Conservation (phyloP, 2,113 vertebrate species). For the Gorilla gorilla region DNA sequence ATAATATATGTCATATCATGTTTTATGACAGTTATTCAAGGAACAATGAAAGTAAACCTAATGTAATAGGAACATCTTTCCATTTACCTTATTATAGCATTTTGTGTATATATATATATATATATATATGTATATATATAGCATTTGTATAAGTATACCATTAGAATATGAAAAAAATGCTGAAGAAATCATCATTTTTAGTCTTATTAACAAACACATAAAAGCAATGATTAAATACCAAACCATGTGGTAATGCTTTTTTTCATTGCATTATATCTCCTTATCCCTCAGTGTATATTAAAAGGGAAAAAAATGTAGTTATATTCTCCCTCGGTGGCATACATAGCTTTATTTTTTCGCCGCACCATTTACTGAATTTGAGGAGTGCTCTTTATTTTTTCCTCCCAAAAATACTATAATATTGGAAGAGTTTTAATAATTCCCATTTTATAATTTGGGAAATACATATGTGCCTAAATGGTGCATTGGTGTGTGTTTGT, state of each 20-base stretch:
- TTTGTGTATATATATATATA: not conserved
- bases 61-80: not conserved
- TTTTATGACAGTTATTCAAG: slow-evolving; percentile 43
- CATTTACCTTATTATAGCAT: not conserved
- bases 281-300: slow-evolving; percentile 43
- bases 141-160: slow-evolving; percentile 25
- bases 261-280: not conserved
- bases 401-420: not conserved
- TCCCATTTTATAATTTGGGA: not conserved
- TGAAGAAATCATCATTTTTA: not conserved
- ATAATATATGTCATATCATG: not conserved
- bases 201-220: slow-evolving; percentile 55
- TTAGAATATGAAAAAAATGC: not conserved
- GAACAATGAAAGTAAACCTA: not conserved
- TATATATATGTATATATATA: not conserved
- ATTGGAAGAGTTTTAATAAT: not conserved
- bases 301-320: slow-evolving; percentile 58
- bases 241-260: not conserved
- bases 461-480: not conserved
- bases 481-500: not conserved
- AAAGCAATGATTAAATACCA: slow-evolving; percentile 65
- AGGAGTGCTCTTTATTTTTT: not conserved
- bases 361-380: slow-evolving; percentile 31
- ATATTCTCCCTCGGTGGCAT: slow-evolving; percentile 52
- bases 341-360: not conserved